Base-by-base conservation (phyloP, 2,888 invertebrate genomes). In the Diarsia brunnea region DNA sequence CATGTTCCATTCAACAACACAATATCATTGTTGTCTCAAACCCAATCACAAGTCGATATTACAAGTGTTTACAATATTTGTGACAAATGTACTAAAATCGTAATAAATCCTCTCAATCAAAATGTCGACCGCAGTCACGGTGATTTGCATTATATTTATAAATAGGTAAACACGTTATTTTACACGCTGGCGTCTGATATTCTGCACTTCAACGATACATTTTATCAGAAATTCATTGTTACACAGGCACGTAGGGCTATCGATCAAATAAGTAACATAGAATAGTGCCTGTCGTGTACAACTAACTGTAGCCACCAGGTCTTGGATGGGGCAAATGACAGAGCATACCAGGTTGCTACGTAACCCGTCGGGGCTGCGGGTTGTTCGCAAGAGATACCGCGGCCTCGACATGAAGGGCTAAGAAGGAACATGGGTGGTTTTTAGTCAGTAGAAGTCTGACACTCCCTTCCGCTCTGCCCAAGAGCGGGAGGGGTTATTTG, bases 21-120 rank as follows among this genome's bases (percentile, higher is more conserved):
- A 47, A 38, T 38, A 16, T 38, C 12, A 60, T 67, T 67, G 24
- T 75, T 51, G 45, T 75, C 68, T 75, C n/a, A n/a, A n/a, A n/a
- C n/a, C n/a, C n/a, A n/a, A n/a, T n/a, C n/a, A 27, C 19, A 71
- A 43, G 3, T 0, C 24, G 21, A 49, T 38, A 38, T 63, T 10
- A 65, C 27, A 45, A 51, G 2, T 72, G 60, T 72, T 73, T 60
- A 60, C 21, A 60, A 21, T 16, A 19, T 24, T 4, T 16, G 31
- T 31, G 14, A 16, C 16, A 31, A 45, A 63, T 63, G 21, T 21
- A 24, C 51, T 63, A 47, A 63, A 43, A 61, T 31, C 45, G 10
- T 7, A 53, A 24, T 47, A 60, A 38, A 60, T 14, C 21, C 0
- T 69, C 53, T 68, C 68, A 51, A 45, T 21, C 45, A 53, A 16